These are phyloP conservation scores for Camponotus vicinus DNA, from an alignment of 1,140 invertebrate species.

Conservation along the genomic window DNA sequence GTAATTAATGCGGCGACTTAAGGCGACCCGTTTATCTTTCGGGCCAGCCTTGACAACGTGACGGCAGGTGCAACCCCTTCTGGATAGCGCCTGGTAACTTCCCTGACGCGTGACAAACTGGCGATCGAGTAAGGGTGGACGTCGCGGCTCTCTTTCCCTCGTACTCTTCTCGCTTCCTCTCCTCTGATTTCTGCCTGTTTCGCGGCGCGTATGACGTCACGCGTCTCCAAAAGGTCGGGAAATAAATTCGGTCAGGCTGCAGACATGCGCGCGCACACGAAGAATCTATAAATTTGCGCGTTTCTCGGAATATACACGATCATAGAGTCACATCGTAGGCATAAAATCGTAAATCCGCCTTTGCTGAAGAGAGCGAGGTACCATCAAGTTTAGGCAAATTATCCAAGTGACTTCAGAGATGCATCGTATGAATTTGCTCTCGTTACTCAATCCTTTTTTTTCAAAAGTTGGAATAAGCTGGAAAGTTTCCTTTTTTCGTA, in stretches of 20 bases:
- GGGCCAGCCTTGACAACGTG: conserved; percentile 64
- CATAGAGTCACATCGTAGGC: not conserved
- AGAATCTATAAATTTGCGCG: conserved; percentile 33
- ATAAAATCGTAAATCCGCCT: conserved; percentile 11
- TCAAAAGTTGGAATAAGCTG: not conserved
- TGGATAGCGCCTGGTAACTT: conserved; percentile 38
- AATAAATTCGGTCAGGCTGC: conserved; percentile 23
- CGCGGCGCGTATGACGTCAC: conserved; percentile 7
- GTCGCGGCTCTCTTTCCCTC: conserved; percentile 41
- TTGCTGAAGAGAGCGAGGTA: not conserved
- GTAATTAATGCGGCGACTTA: conserved; percentile 75
- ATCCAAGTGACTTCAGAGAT: not conserved
- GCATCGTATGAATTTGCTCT: not conserved
- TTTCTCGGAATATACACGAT: conserved; percentile 3
- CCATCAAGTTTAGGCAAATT: not conserved
- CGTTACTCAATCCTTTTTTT: not conserved
- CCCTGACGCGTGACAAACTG: conserved; percentile 79
- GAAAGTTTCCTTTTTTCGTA: not conserved
- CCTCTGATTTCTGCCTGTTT: not conserved
- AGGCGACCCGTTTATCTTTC: conserved; percentile 74
- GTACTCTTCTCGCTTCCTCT: conserved; percentile 8
- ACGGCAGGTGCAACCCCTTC: conserved; percentile 78
- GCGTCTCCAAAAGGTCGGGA: not conserved
- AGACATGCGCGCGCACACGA: conserved; percentile 4
- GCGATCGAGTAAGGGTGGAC: conserved; percentile 81